Evolutionary conservation across 2,888 invertebrate genomes (phyloP).

Genomic region (Tenthredo livida): DNA sequence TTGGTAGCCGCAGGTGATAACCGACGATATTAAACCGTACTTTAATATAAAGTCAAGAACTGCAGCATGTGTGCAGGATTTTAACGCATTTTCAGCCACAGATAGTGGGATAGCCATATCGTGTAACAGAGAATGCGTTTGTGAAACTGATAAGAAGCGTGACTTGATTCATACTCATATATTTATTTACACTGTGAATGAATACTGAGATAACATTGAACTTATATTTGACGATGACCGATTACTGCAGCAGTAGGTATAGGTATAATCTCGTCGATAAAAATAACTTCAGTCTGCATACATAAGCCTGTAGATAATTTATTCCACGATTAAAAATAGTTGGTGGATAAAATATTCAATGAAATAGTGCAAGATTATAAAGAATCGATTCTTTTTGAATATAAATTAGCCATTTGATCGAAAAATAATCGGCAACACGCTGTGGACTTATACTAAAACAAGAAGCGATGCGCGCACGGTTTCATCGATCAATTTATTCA

Average conservation of each 20-base stretch:
- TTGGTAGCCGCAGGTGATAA: background rate
- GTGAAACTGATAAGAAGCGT: conserved; percentile 7
- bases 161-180: background rate
- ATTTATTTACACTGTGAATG: background rate
- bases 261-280: background rate
- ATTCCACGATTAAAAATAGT: background rate
- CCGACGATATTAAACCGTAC: background rate
- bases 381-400: background rate
- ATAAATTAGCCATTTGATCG: background rate
- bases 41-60: background rate
- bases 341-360: background rate
- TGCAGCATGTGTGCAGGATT: background rate
- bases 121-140: conserved; percentile 25
- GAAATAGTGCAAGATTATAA: background rate
- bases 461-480: background rate
- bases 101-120: conserved; percentile 20
- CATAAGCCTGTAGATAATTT: background rate
- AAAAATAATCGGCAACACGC: background rate
- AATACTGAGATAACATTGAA: conserved; percentile 30
- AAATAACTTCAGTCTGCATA: background rate
- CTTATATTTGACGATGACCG: conserved; percentile 8
- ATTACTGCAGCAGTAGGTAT: background rate
- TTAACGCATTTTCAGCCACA: background rate
- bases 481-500: conserved; percentile 6
- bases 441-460: background rate